These are phyloP conservation scores for Cercopithecus mona DNA, from an alignment of 2,113 vertebrate genomes.

Conservation along the genomic window DNA sequence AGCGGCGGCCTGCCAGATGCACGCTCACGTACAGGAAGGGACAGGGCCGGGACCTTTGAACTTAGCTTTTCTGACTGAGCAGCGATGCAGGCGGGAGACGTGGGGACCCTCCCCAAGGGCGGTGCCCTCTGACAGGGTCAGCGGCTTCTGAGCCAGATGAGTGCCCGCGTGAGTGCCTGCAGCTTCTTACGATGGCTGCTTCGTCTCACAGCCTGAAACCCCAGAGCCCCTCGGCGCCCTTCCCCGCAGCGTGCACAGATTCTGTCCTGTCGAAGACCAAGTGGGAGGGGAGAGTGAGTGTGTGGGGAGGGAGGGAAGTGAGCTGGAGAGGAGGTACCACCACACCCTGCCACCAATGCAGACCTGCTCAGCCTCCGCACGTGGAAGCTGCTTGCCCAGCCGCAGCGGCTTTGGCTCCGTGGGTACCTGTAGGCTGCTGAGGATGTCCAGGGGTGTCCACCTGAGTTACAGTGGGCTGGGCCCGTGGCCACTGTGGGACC, in stretches of 20 bases:
- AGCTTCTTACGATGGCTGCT: not conserved
- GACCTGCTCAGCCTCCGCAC: no score
- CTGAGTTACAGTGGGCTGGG: fast-evolving
- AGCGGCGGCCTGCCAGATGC: no score
- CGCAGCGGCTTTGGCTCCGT: fast-evolving
- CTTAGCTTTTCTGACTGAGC: no score
- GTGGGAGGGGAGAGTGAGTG: not conserved
- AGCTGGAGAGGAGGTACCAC: not conserved
- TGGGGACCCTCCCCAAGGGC: no score
- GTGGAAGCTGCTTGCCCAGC: not conserved
- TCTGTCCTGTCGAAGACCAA: not conserved
- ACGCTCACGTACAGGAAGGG: no score
- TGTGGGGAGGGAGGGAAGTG: not conserved
- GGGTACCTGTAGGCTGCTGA: not conserved
- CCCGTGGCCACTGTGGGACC: fast-evolving
- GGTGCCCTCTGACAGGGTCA: no score
- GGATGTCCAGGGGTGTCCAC: not conserved
- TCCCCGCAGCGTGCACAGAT: not conserved
- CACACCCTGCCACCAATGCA: fast-evolving
- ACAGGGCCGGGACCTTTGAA: no score
- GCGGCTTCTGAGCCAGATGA: no score
- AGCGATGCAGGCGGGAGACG: no score
- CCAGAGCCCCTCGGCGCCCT: not conserved
- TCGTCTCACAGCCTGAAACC: not conserved
- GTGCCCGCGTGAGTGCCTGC: no score